Evolutionary conservation across 1,140 invertebrate species (phyloP).

Genomic region (Pectinophora gossypiella): DNA sequence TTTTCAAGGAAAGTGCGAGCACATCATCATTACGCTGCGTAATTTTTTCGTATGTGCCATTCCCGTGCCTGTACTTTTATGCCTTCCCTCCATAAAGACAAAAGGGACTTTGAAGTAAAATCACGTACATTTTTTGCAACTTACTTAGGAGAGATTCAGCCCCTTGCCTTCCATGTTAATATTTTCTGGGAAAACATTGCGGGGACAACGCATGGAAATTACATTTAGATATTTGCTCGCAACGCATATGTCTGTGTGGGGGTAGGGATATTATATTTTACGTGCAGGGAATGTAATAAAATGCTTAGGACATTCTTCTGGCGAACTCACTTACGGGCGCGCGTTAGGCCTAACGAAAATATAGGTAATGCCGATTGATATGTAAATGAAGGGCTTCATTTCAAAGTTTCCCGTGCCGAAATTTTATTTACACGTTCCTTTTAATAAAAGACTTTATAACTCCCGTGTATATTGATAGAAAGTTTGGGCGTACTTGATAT

Average conservation of each 20-base stretch:
- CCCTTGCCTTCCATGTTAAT: constrained; percentile 72
- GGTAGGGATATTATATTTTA: constrained; percentile 73
- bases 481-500: background rate
- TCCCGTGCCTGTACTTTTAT: constrained; percentile 70
- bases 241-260: constrained; percentile 61
- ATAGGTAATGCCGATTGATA: constrained; percentile 58
- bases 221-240: constrained; percentile 73
- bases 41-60: constrained; percentile 73
- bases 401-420: constrained; percentile 24
- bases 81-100: constrained; percentile 71
- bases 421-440: constrained; percentile 30
- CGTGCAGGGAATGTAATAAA: constrained; percentile 71
- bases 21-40: constrained; percentile 72
- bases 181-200: constrained; percentile 74
- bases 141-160: constrained; percentile 74
- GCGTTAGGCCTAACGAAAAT: constrained; percentile 24
- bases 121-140: constrained; percentile 75
- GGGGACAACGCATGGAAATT: constrained; percentile 73
- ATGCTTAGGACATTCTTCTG: constrained; percentile 57
- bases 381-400: constrained; percentile 58
- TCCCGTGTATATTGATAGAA: constrained; percentile 3
- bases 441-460: constrained; percentile 28
- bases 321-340: constrained; percentile 8
- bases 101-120: constrained; percentile 75
- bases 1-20: constrained; percentile 64